Percentiles rank a stretch among this genome's conserved stretches.
Evolutionary conservation across 2,888 invertebrate species (phyloP).

Genomic region (Amitus sp.): DNA sequence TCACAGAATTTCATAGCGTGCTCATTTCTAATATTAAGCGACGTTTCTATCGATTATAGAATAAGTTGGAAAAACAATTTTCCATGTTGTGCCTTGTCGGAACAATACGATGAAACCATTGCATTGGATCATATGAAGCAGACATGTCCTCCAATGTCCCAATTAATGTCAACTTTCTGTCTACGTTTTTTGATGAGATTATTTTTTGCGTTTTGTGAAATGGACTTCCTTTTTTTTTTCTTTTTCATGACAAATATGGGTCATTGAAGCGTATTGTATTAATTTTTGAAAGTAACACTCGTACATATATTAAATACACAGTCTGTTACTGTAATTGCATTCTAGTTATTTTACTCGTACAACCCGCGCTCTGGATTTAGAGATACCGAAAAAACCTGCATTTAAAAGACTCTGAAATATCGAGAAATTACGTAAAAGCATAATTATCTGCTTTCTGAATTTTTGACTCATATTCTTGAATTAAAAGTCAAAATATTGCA

Average conservation of each 20-base stretch:
- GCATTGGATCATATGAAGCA: too few species aligned
- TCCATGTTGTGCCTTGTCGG: too few species aligned
- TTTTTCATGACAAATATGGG: conserved; percentile 10
- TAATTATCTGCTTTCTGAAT: not conserved
- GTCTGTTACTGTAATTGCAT: not conserved
- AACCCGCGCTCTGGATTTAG: too few species aligned
- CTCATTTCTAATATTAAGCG: too few species aligned
- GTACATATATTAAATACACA: not conserved
- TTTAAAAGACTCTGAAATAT: too few species aligned
- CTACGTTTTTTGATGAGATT: not conserved
- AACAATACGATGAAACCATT: too few species aligned
- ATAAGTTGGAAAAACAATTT: too few species aligned
- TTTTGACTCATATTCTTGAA: not conserved
- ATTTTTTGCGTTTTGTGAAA: not conserved
- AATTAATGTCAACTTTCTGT: too few species aligned
- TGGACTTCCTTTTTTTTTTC: not conserved
- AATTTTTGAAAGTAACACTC: conserved; percentile 26
- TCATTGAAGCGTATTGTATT: conserved; percentile 25
- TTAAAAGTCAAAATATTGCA: not conserved
- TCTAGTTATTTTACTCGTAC: not conserved
- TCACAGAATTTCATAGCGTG: not conserved
- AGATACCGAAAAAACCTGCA: too few species aligned
- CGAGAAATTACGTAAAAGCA: not conserved
- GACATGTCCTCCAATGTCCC: too few species aligned
- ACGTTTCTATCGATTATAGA: too few species aligned